These are phyloP conservation scores for Oenanthe oenanthe DNA, from an alignment of 2,113 vertebrate species.

Conservation along the genomic window DNA sequence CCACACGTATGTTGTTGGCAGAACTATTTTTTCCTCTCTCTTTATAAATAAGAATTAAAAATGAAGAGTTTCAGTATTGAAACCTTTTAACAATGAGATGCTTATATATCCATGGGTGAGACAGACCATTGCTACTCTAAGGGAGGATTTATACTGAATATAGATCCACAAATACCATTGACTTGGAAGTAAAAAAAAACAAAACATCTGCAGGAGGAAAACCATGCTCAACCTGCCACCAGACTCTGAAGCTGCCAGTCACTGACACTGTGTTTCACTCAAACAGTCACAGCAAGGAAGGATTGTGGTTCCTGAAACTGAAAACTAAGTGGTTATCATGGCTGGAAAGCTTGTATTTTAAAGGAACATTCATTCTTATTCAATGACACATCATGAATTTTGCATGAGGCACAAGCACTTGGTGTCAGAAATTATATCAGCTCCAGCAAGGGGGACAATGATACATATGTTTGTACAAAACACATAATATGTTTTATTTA, in stretches of 20 bases:
- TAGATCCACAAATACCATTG: background rate
- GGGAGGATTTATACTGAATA: background rate
- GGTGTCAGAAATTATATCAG: slow-evolving; percentile 75
- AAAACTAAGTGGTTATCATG: slow-evolving; percentile 41
- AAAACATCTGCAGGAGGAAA: background rate
- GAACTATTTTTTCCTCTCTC: background rate
- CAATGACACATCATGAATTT: slow-evolving; percentile 74
- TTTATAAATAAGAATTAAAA: background rate
- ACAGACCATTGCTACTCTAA: background rate
- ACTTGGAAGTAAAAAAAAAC: background rate
- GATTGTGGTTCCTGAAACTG: slow-evolving; percentile 23
- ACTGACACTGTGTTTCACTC: background rate
- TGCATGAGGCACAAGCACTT: slow-evolving; percentile 70
- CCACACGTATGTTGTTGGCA: background rate
- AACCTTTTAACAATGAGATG: background rate
- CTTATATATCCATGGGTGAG: background rate
- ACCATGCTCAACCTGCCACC: background rate
- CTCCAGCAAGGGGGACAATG: slow-evolving; percentile 73
- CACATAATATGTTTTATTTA: slow-evolving; percentile 80
- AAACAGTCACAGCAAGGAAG: slow-evolving; percentile 7
- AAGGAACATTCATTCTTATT: slow-evolving; percentile 67
- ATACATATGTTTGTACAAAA: slow-evolving; percentile 79
- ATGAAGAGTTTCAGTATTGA: background rate
- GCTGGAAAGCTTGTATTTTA: slow-evolving; percentile 56
- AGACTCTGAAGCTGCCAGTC: background rate